phyloP scores from a whole-genome alignment of 2,113 vertebrate genomes.

The Scomber japonicus region DNA sequence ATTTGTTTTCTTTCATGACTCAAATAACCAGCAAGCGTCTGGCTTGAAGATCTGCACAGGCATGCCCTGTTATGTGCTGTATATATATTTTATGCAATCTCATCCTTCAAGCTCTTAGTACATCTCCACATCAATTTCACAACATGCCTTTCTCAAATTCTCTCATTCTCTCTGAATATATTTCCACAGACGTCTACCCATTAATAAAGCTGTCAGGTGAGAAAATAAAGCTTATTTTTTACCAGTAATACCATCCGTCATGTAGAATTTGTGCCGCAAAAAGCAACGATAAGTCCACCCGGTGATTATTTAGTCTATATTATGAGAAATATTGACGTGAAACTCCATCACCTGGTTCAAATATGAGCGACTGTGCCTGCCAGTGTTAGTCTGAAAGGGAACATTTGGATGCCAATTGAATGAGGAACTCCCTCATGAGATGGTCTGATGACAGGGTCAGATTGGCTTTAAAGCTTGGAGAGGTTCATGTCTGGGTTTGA shows the following conservation, averaged over 20 bases:
- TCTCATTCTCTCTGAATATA: slow-evolving; percentile 44
- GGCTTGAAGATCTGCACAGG: slow-evolving; percentile 16
- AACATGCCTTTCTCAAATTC: slow-evolving; percentile 45
- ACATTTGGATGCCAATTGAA: slow-evolving; percentile 63
- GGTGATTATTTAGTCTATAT: slow-evolving; percentile 81
- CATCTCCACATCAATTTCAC: slow-evolving; percentile 31
- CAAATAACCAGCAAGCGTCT: slow-evolving; percentile 64
- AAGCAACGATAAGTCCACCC: slow-evolving; percentile 25
- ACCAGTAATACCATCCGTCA: slow-evolving; percentile 65
- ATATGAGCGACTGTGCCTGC: slow-evolving; percentile 60
- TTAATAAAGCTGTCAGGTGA: slow-evolving; percentile 55
- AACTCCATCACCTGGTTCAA: slow-evolving; percentile 77
- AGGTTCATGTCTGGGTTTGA: slow-evolving; percentile 66
- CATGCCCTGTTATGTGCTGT: slow-evolving; percentile 32
- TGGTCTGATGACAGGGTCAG: slow-evolving; percentile 73
- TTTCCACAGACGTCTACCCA: slow-evolving; percentile 52
- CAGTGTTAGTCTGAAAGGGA: slow-evolving; percentile 57
- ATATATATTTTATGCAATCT: slow-evolving; percentile 62
- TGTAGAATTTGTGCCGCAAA: slow-evolving; percentile 27
- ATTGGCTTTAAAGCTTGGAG: slow-evolving; percentile 63
- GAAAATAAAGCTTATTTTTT: slow-evolving; percentile 63
- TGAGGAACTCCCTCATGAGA: slow-evolving; percentile 68
- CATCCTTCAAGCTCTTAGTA: slow-evolving; percentile 8
- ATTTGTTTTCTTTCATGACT: slow-evolving; percentile 69
- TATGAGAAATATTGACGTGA: slow-evolving; percentile 75